These are phyloP conservation scores for Xanthostigma xanthostigma DNA, from an alignment of 2,888 invertebrate genomes.

Conservation along the genomic window DNA sequence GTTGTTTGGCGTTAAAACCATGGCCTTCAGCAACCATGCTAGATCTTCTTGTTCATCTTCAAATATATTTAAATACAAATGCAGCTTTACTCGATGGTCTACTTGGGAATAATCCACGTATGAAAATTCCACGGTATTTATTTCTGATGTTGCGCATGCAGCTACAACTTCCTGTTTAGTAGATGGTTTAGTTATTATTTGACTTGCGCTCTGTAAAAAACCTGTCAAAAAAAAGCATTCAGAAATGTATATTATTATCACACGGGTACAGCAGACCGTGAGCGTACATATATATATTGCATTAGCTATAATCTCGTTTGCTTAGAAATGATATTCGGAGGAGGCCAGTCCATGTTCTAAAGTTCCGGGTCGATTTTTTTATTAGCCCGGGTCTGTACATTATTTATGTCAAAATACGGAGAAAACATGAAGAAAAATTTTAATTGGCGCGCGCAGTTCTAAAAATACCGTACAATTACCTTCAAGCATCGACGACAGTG, in stretches of 20 bases:
- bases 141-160: slow-evolving; percentile 13
- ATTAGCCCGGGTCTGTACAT: no score
- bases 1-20: slow-evolving; percentile 28
- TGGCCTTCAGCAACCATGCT: slow-evolving; percentile 33
- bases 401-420: no score
- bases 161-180: slow-evolving; percentile 18
- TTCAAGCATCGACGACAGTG: slow-evolving; percentile 28
- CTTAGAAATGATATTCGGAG: no score
- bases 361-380: no score
- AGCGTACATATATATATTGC: neutral
- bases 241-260: no score
- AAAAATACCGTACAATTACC: slow-evolving; percentile 22
- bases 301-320: no score
- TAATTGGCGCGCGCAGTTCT: neutral
- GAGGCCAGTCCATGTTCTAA: no score
- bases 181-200: slow-evolving; percentile 26
- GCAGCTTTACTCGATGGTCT: slow-evolving; percentile 42
- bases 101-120: slow-evolving; percentile 36
- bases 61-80: slow-evolving; percentile 37
- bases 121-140: slow-evolving; percentile 29
- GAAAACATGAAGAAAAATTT: neutral
- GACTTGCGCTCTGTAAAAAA: slow-evolving; percentile 33
- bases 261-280: no score
- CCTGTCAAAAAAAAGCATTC: slow-evolving; percentile 20
- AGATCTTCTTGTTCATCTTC: slow-evolving; percentile 37